phyloP scores from a whole-genome alignment of 2,797 vertebrate species.

The Pteropus rufus region DNA sequence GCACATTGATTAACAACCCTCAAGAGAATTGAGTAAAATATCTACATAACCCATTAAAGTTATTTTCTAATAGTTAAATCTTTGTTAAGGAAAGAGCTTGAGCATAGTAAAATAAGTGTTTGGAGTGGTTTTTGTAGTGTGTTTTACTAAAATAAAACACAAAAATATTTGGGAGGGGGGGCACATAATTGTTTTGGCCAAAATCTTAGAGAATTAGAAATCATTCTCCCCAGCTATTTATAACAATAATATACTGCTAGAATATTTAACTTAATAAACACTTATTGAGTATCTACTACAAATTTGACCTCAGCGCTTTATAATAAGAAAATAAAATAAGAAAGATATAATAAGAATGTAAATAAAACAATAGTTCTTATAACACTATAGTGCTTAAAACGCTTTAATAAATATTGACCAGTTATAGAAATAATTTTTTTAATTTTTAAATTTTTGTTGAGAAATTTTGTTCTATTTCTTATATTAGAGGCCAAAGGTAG shows the following conservation, averaged over 20 bases:
- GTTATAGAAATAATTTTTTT: neutral
- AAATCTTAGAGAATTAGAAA: neutral
- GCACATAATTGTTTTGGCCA: neutral
- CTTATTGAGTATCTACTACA: neutral
- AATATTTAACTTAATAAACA: neutral
- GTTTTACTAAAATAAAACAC: neutral
- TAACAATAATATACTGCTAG: neutral
- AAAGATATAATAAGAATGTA: neutral
- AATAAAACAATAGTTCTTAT: neutral
- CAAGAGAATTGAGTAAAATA: constrained; percentile 37
- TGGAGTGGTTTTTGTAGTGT: neutral
- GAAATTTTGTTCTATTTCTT: neutral
- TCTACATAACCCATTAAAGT: neutral
- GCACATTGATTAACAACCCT: neutral
- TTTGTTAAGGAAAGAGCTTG: constrained; percentile 79
- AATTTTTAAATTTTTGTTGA: neutral
- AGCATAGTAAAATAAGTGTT: constrained; percentile 34
- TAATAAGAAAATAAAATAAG: neutral
- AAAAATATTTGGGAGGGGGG: neutral
- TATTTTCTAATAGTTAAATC: neutral
- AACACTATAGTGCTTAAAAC: neutral
- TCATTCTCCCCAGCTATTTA: neutral
- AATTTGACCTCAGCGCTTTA: neutral
- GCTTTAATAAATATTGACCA: neutral
- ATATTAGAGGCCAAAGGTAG: neutral